Conservation (phyloP, 2,888 invertebrate genomes). For the Ophion ventricosus region DNA sequence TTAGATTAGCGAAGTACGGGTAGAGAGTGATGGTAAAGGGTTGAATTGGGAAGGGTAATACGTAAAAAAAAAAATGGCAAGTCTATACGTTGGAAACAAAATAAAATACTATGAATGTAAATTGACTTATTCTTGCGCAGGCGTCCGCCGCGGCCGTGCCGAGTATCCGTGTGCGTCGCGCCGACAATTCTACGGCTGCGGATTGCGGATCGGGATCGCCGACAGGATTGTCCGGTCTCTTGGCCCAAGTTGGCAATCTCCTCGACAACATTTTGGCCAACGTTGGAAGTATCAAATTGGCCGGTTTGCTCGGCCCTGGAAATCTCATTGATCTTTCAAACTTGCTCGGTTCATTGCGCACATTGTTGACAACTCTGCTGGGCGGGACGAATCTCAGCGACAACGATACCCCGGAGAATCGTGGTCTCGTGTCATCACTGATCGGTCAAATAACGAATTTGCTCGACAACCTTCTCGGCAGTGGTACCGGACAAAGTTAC, state of each 20-base stretch:
- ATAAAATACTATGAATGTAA: too few species aligned
- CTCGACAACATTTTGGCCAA: conserved; percentile 46
- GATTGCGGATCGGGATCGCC: conserved; percentile 10
- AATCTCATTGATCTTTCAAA: conserved; percentile 21
- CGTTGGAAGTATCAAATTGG: neutral
- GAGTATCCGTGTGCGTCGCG: conserved; percentile 13
- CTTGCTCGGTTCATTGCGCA: conserved; percentile 7
- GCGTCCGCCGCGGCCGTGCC: conserved; percentile 32
- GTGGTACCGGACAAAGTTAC: neutral
- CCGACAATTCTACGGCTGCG: neutral
- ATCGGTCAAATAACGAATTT: neutral
- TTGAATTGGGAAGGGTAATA: too few species aligned
- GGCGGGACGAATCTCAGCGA: neutral
- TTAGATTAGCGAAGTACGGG: too few species aligned
- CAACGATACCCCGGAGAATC: neutral
- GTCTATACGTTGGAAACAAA: too few species aligned
- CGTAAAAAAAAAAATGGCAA: too few species aligned
- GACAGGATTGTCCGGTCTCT: conserved; percentile 7
- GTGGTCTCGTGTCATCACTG: neutral
- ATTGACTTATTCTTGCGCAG: conserved; percentile 9
- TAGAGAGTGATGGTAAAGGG: too few species aligned
- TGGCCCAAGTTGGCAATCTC: conserved; percentile 42
- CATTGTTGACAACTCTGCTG: conserved; percentile 32
- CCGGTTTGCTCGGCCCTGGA: neutral
- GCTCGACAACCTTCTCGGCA: conserved; percentile 33